These are phyloP conservation scores for Luehdorfia chinensis DNA, from an alignment of 1,140 invertebrate species.

Conservation along the genomic window DNA sequence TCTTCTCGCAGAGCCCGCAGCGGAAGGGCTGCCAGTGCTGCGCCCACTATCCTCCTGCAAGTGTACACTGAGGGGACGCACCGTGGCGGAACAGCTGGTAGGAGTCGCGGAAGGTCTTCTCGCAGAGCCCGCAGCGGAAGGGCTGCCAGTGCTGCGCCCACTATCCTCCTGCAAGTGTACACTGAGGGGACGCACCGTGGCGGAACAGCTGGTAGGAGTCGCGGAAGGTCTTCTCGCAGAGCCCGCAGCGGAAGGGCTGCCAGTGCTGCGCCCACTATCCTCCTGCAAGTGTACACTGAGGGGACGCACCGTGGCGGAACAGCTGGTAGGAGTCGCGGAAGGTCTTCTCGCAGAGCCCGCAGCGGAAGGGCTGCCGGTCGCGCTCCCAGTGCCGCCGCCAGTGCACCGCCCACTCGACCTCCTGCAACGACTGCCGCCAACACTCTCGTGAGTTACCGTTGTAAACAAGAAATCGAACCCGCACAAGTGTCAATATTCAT, in stretches of 20 bases:
- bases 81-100: too few species aligned
- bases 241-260: constrained; percentile 77
- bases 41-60: too few species aligned
- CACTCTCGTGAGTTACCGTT: not conserved
- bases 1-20: too few species aligned
- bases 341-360: constrained; percentile 77
- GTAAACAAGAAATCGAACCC: too few species aligned
- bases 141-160: too few species aligned
- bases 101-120: too few species aligned
- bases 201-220: constrained; percentile 58
- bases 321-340: constrained; percentile 69
- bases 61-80: too few species aligned
- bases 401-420: constrained; percentile 41
- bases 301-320: constrained; percentile 56
- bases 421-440: constrained; percentile 36
- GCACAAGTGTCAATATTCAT: too few species aligned
- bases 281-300: too few species aligned
- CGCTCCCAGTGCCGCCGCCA: constrained; percentile 54
- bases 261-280: constrained; percentile 59
- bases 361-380: constrained; percentile 77
- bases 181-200: constrained; percentile 42
- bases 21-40: too few species aligned
- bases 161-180: too few species aligned
- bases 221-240: constrained; percentile 78
- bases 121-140: too few species aligned